Evolutionary conservation across 2,888 invertebrate species (phyloP).

Genomic region (Yponomeuta malinellus): DNA sequence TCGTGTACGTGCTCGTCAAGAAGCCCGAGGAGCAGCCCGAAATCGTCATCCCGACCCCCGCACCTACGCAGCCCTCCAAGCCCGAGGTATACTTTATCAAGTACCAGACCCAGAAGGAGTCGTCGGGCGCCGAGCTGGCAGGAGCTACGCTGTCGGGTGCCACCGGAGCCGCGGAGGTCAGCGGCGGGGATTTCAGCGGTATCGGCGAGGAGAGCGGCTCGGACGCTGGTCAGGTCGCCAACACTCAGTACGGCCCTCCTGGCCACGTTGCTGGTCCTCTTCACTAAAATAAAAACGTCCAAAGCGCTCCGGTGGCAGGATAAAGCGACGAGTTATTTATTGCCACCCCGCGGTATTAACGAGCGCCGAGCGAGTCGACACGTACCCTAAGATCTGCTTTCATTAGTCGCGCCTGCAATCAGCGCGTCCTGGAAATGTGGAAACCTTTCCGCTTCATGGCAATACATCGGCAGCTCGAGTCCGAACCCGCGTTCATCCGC

Average conservation of each 20-base stretch:
- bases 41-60: constrained; percentile 83
- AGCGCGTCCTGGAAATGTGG: constrained; percentile 18
- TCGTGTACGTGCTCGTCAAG: constrained; percentile 92
- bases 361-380: constrained; percentile 27
- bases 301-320: constrained; percentile 43
- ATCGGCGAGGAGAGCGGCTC: constrained; percentile 41
- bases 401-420: constrained; percentile 14
- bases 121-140: constrained; percentile 46
- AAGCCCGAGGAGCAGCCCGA: constrained; percentile 90
- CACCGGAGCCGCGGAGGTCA: constrained; percentile 44
- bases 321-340: constrained; percentile 24
- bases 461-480: constrained; percentile 34
- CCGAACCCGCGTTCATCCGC: constrained; percentile 33
- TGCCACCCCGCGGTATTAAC: constrained; percentile 25
- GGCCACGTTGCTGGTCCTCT: constrained; percentile 69
- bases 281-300: constrained; percentile 38
- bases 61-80: constrained; percentile 90
- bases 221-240: constrained; percentile 50
- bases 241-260: constrained; percentile 71
- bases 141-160: constrained; percentile 36
- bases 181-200: constrained; percentile 48
- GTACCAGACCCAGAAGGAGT: constrained; percentile 82
- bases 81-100: constrained; percentile 94
- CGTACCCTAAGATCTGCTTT: not conserved
- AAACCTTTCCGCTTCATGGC: constrained; percentile 17